These are phyloP conservation scores for Apodemus speciosus DNA, from an alignment of 2,113 vertebrate genomes.

Conservation along the genomic window DNA sequence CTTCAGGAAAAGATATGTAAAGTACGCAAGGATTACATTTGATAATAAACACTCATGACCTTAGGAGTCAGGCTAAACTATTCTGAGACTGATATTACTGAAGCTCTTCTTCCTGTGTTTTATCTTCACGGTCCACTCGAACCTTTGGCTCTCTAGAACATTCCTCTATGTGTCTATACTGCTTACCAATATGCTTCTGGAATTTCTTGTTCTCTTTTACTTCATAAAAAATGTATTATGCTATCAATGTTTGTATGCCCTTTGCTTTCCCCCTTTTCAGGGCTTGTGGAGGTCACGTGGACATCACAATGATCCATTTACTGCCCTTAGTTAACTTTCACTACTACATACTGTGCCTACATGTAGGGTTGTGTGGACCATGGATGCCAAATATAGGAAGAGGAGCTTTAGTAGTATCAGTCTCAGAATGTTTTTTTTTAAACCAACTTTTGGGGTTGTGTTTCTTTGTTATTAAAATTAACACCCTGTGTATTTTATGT, in stretches of 20 bases:
- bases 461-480: not conserved
- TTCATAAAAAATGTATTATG: not conserved
- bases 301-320: not conserved
- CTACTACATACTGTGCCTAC: not conserved
- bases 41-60: not conserved
- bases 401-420: not conserved
- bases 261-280: not conserved
- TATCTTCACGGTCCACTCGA: not conserved
- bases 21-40: not conserved
- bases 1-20: not conserved
- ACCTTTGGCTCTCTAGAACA: not conserved
- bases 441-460: not conserved
- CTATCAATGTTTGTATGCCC: not conserved
- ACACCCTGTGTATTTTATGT: not conserved
- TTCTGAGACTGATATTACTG: not conserved
- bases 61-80: not conserved
- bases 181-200: not conserved
- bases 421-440: not conserved
- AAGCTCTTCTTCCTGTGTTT: not conserved
- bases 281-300: not conserved
- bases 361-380: not conserved
- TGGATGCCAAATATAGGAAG: not conserved
- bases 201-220: not conserved
- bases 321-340: slow-evolving; percentile 9
- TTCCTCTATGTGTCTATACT: not conserved